Conservation (phyloP, 2,888 invertebrate species). For the Lasioglossum leucozonium region DNA sequence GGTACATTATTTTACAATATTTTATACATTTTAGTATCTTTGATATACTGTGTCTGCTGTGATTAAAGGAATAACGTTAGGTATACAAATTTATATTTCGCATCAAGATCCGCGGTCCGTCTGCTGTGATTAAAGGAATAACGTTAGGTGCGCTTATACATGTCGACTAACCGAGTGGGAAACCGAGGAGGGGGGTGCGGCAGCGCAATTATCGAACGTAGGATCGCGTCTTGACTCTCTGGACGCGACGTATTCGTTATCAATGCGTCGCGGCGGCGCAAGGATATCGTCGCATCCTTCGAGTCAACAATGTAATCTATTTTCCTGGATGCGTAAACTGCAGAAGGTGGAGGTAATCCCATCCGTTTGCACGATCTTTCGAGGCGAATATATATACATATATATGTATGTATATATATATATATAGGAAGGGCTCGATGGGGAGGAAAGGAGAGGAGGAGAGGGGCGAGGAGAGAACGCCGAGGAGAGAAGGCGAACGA, state of each 20-base stretch:
- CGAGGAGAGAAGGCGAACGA: conserved; percentile 2
- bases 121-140: not conserved
- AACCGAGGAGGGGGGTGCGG: not conserved
- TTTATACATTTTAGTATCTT: no score
- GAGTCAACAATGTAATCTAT: conserved; percentile 59
- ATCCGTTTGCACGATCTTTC: conserved; percentile 75
- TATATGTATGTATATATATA: no score
- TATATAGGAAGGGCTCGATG: conserved; percentile 75
- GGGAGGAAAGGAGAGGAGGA: conserved; percentile 62
- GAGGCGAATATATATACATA: conserved; percentile 61
- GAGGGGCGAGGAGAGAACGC: conserved; percentile 13
- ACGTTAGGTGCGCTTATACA: not conserved
- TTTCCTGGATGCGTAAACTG: conserved; percentile 61
- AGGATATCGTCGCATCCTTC: conserved; percentile 25
- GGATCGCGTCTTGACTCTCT: not conserved
- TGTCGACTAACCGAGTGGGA: not conserved
- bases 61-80: no score
- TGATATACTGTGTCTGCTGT: no score
- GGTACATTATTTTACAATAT: no score
- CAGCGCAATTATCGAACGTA: not conserved
- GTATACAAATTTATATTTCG: not conserved
- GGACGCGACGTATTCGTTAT: not conserved
- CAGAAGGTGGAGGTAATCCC: conserved; percentile 70
- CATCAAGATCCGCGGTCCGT: not conserved
- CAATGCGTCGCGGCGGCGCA: conserved; percentile 22